Conservation (phyloP, 2,888 invertebrate species). For the Cistogaster globosa region DNA sequence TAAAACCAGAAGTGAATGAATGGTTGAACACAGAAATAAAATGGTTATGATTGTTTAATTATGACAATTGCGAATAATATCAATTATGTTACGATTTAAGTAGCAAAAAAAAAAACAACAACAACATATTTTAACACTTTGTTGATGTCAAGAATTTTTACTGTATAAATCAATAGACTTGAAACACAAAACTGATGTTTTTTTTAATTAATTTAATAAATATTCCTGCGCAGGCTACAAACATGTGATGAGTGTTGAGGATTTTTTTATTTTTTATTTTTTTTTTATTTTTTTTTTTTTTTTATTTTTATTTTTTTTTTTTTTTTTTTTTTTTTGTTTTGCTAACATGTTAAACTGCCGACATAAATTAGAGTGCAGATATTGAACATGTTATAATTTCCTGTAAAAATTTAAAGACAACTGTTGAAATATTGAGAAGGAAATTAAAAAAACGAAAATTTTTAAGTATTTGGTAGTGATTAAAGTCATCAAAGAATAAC, state of each 20-base stretch:
- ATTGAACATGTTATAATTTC: constrained; percentile 18
- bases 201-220: background rate
- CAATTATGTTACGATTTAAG: constrained; percentile 4
- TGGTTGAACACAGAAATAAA: background rate
- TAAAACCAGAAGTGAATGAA: background rate
- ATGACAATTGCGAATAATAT: constrained; percentile 36
- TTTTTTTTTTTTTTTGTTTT: no score
- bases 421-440: no score
- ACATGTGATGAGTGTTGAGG: background rate
- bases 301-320: no score
- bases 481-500: no score
- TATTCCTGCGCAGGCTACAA: background rate
- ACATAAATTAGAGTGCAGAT: background rate
- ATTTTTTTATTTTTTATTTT: no score
- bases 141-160: constrained; percentile 26
- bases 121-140: background rate
- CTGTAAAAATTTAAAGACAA: no score
- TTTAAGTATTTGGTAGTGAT: no score
- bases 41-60: constrained; percentile 12
- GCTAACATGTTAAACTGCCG: background rate
- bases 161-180: constrained; percentile 44
- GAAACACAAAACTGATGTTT: constrained; percentile 27
- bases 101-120: background rate
- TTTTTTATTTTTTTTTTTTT: no score
- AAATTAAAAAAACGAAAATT: no score